Evolutionary conservation across 1,140 invertebrate species (phyloP), one percentile per base, ranked within the genome.

Genomic region (Macrocentrus cingulum): DNA sequence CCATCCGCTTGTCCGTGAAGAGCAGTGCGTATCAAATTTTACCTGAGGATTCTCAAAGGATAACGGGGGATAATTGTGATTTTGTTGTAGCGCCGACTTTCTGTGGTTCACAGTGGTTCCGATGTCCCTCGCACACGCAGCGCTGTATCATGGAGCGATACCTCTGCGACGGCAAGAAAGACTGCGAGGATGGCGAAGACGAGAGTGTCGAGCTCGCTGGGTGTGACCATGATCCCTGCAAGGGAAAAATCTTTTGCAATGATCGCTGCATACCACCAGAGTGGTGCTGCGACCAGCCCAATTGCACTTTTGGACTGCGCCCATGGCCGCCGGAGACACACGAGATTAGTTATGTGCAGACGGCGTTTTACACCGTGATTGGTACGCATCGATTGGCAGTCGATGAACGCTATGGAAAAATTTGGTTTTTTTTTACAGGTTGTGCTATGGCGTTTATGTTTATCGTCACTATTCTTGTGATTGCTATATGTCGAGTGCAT

Each of bases 161-260:
- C 71, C 77, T 83, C 2, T 89, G 88, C 72, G 87, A 89, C 70
- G 84, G 84, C 25, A 81, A 82, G 60, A 62, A 71, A 29, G 88
- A 90, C 69, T 89, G 88, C 69, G 70, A 69, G 55, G 84, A 84
- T 66, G 77, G 77, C 16, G 76, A 79, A 4, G 84, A 85, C 66
- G 84, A 85, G 66, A 66, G 63, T 54, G 11, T 58, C 22, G 64
- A 64, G 13, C n/a, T n/a, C n/a, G 69, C 71, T 7, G 84, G 83
- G 64, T 76, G 81, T 74, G 80, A 76, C 8, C 39, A 37, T 19
- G 65, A 81, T 66, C 78, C 82, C 2, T 84, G 83, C 63, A 69
- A 74, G 64, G 78, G 77, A 57, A 82, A 73, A 58, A 7, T 62
- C 1, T 36, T 49, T 25, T 66, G 80, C 19, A 76, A 81, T 65